Evolutionary conservation across 2,888 invertebrate genomes (phyloP).

Genomic region (Mellilla xanthometata): DNA sequence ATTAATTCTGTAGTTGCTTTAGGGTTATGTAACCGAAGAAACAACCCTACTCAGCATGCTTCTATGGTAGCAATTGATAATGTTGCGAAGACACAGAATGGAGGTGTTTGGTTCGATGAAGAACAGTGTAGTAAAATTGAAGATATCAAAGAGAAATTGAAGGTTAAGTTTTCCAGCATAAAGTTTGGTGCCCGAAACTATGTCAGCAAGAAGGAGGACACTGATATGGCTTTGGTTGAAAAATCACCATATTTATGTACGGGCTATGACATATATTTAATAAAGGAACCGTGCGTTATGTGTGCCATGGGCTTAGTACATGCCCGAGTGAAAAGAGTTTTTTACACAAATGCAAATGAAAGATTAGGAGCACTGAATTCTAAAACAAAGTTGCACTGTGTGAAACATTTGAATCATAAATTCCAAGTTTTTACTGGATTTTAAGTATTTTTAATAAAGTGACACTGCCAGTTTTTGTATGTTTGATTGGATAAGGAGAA

Average conservation of each 20-base stretch:
- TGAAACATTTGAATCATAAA: conserved; percentile 93
- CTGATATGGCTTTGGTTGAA: conserved; percentile 35
- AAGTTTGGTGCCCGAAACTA: conserved; percentile 74
- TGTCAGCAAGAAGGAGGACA: conserved; percentile 49
- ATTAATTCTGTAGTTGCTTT: conserved; percentile 85
- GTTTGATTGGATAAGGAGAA: too few relatives aligned
- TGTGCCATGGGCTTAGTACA: conserved; percentile 98
- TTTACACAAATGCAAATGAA: conserved; percentile 84
- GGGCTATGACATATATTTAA: conserved; percentile 91
- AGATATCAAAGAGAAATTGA: conserved; percentile 60
- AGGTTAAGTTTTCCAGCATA: conserved; percentile 50
- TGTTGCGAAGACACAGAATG: conserved; percentile 91
- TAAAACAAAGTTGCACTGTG: conserved; percentile 88
- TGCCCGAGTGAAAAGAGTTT: conserved; percentile 91
- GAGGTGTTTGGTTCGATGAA: conserved; percentile 85
- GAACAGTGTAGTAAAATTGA: conserved; percentile 48
- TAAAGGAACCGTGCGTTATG: conserved; percentile 95
- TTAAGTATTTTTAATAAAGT: conserved; percentile 22
- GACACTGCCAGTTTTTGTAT: not conserved
- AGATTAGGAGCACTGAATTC: conserved; percentile 88
- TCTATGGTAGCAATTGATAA: conserved; percentile 93
- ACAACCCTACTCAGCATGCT: conserved; percentile 91
- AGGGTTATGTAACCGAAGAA: conserved; percentile 79
- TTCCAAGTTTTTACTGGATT: conserved; percentile 92
- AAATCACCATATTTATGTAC: conserved; percentile 92